A percentile compares a stretch with the other conserved stretches of the same genome.
Conservation (phyloP, 2,797 vertebrate species). For the Halcyon badia region DNA sequence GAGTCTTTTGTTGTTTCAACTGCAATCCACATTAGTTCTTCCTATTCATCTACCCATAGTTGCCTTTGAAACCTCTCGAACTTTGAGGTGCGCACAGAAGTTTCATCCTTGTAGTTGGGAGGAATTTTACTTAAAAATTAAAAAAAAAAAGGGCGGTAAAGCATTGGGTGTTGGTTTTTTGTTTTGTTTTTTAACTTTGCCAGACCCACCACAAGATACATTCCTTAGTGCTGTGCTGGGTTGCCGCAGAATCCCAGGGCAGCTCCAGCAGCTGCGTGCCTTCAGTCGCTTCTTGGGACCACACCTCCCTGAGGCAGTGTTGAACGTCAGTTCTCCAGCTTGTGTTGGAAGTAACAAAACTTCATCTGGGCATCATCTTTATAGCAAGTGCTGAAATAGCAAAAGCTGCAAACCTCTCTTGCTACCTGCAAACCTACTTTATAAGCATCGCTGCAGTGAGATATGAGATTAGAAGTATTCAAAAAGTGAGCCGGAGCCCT, state of each 20-base stretch:
- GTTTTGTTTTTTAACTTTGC: background rate
- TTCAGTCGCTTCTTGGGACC: conserved; percentile 6
- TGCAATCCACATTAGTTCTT: background rate
- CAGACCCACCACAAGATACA: conserved; percentile 18
- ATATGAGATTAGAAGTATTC: background rate
- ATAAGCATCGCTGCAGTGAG: background rate
- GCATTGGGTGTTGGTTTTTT: too few relatives aligned
- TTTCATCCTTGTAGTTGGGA: background rate
- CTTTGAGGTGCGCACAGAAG: background rate
- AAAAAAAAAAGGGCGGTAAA: background rate
- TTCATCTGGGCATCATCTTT: background rate
- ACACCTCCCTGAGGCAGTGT: background rate
- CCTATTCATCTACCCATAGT: background rate
- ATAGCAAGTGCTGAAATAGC: background rate
- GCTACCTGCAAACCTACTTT: background rate
- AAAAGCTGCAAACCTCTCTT: background rate
- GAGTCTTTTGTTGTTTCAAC: background rate
- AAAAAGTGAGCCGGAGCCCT: background rate
- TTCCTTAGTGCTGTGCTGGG: conserved; percentile 3
- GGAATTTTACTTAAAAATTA: background rate
- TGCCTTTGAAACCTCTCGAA: background rate
- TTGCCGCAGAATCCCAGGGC: background rate
- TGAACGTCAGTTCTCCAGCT: background rate
- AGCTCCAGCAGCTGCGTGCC: conserved; percentile 7
- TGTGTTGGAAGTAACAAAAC: background rate